Evolutionary conservation across 2,797 vertebrate species (phyloP).

Genomic region (Balearica regulorum): DNA sequence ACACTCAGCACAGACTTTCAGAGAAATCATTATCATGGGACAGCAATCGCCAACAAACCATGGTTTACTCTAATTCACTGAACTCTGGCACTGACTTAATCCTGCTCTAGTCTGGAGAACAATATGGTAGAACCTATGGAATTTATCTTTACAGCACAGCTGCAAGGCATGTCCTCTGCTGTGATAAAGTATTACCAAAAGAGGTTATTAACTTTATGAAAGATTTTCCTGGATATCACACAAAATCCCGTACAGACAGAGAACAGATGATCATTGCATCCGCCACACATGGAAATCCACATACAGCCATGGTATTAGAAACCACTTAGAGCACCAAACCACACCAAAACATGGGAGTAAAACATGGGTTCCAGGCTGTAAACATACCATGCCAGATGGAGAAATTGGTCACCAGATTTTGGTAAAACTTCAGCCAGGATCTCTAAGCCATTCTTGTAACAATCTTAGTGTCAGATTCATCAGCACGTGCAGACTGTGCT

Average conservation of each 20-base stretch:
- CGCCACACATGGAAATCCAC: background rate
- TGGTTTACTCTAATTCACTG: background rate
- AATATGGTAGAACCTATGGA: background rate
- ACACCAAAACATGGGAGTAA: background rate
- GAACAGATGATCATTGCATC: background rate
- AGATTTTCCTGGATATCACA: background rate
- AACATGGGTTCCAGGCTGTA: background rate
- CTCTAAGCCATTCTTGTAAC: background rate
- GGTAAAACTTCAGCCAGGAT: background rate
- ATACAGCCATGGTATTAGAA: background rate
- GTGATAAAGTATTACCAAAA: background rate
- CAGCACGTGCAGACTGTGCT: fast-evolving
- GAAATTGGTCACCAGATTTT: background rate
- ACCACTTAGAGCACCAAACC: background rate
- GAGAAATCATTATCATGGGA: background rate
- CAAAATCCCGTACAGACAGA: background rate
- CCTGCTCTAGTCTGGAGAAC: background rate
- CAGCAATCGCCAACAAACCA: background rate
- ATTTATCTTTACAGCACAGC: background rate
- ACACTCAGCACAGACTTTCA: background rate
- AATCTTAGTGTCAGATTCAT: background rate
- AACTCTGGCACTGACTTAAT: background rate
- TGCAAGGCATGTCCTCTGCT: background rate
- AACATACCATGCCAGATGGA: background rate
- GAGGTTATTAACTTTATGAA: background rate